These are phyloP conservation scores for Phoenoteleia sp. DNA, from an alignment of 2,888 invertebrate genomes.

Conservation along the genomic window DNA sequence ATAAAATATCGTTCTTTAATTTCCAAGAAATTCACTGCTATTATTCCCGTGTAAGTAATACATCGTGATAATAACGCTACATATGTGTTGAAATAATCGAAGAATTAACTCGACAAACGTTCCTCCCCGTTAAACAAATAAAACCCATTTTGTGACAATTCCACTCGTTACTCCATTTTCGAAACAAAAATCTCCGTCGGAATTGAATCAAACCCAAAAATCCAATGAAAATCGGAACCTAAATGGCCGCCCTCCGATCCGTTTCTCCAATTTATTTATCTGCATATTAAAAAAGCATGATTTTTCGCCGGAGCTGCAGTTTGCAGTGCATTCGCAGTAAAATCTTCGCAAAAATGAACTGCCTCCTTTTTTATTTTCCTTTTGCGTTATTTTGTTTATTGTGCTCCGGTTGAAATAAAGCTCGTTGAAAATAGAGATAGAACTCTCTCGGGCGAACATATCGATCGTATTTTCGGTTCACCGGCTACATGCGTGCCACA, in stretches of 20 bases:
- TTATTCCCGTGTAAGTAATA: no score
- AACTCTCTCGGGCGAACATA: constrained; percentile 67
- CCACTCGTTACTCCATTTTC: not conserved
- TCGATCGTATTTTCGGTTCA: constrained; percentile 72
- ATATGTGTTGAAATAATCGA: no score
- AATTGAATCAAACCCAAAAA: constrained; percentile 9
- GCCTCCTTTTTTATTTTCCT: constrained; percentile 44
- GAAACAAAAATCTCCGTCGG: not conserved
- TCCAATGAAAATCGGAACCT: not conserved
- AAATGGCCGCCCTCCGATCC: constrained; percentile 24
- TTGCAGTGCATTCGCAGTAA: constrained; percentile 6
- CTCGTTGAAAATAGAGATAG: constrained; percentile 67
- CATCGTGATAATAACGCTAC: no score
- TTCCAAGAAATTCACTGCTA: no score
- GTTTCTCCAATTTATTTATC: constrained; percentile 24
- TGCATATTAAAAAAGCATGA: constrained; percentile 40
- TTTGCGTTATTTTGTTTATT: constrained; percentile 65
- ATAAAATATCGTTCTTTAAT: no score
- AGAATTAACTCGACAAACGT: no score
- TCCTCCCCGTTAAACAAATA: not conserved
- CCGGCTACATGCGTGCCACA: constrained; percentile 68
- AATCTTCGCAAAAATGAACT: constrained; percentile 50
- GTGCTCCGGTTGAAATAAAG: constrained; percentile 63
- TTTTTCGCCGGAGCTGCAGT: constrained; percentile 27
- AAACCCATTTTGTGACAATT: not conserved